Percentiles rank a stretch among this genome's conserved stretches.
phyloP scores from a whole-genome alignment of 2,888 invertebrate species.

The Psylliodes chrysocephalus region DNA sequence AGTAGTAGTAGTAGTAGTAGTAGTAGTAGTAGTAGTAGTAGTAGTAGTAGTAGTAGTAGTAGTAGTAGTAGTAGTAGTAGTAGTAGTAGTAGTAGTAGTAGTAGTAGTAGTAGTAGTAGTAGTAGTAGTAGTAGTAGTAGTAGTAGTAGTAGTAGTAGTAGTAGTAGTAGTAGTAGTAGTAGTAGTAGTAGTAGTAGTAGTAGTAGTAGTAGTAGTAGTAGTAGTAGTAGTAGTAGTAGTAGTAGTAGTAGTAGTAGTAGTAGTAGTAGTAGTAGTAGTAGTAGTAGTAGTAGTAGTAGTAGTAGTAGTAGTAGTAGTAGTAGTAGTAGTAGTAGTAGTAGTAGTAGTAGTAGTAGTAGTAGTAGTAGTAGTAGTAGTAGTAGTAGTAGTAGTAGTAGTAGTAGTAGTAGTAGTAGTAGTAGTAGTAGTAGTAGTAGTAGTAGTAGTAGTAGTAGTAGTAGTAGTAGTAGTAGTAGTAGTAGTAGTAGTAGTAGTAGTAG shows the following conservation, averaged over 20 bases:
- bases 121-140: slow-evolving; percentile 13
- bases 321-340: slow-evolving; percentile 15
- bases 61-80: slow-evolving; percentile 15
- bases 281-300: slow-evolving; percentile 15
- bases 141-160: slow-evolving; percentile 15
- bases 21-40: slow-evolving; percentile 15
- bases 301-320: slow-evolving; percentile 15
- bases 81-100: not conserved
- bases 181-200: slow-evolving; percentile 15
- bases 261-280: slow-evolving; percentile 15
- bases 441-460: slow-evolving; percentile 15
- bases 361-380: slow-evolving; percentile 15
- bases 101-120: slow-evolving; percentile 14
- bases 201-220: slow-evolving; percentile 15
- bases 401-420: slow-evolving; percentile 15
- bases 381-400: slow-evolving; percentile 15
- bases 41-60: slow-evolving; percentile 15
- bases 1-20: slow-evolving; percentile 15
- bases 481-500: slow-evolving; percentile 15
- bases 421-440: slow-evolving; percentile 15
- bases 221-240: slow-evolving; percentile 15
- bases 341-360: slow-evolving; percentile 15
- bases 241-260: slow-evolving; percentile 15
- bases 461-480: slow-evolving; percentile 15
- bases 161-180: slow-evolving; percentile 15